Conservation (phyloP, 1,140 invertebrate species). For the Drosophila nannoptera region DNA sequence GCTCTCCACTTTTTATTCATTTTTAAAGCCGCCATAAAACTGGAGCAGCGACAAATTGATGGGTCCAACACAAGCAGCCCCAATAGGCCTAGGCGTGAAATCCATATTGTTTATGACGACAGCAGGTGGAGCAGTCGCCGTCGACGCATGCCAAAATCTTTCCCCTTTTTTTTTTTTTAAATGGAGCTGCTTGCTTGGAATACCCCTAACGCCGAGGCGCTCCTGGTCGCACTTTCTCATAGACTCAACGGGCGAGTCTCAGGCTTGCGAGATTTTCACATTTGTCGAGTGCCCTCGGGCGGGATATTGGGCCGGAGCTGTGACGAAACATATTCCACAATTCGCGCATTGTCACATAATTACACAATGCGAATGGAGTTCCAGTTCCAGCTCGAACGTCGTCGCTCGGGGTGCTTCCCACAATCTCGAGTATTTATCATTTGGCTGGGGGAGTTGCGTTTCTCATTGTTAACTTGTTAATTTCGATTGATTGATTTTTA, state of each 20-base stretch:
- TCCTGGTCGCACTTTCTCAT: too few species aligned
- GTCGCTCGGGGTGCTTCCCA: constrained; percentile 63
- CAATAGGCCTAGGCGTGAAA: constrained; percentile 40
- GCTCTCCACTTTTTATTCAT: neutral
- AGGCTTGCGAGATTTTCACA: neutral
- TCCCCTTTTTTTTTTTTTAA: neutral
- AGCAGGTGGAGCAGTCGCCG: too few species aligned
- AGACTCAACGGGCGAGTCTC: neutral
- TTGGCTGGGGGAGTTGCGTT: neutral
- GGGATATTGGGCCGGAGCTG: constrained; percentile 41
- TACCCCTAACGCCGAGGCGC: too few species aligned
- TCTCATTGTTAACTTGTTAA: constrained; percentile 74
- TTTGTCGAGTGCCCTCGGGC: constrained; percentile 30
- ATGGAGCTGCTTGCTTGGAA: too few species aligned
- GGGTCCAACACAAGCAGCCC: neutral
- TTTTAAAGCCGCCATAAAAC: constrained; percentile 43
- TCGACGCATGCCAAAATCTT: constrained; percentile 4
- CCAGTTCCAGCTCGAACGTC: constrained; percentile 20
- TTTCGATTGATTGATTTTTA: constrained; percentile 76
- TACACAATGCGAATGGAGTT: constrained; percentile 59
- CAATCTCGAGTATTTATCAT: constrained; percentile 28
- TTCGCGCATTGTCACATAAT: constrained; percentile 56
- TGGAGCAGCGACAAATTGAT: constrained; percentile 40
- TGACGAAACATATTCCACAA: constrained; percentile 32
- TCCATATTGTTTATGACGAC: constrained; percentile 31